A percentile compares a stretch with the other conserved stretches of the same genome.
Evolutionary conservation across 1,140 invertebrate species (phyloP).

Genomic region (Caenorhabditis briggsae): DNA sequence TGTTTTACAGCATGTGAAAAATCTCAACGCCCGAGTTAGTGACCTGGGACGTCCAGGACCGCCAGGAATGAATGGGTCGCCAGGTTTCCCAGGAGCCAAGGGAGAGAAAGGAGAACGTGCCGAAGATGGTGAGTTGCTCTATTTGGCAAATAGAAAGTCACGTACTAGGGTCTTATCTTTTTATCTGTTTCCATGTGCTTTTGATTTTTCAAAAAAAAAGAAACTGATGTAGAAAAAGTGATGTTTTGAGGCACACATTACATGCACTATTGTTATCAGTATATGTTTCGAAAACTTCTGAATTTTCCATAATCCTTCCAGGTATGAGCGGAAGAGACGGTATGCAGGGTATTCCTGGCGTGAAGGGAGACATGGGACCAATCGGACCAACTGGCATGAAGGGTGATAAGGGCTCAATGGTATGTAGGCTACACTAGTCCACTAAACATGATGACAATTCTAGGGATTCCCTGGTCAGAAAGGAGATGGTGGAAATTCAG

Average conservation of each 20-base stretch:
- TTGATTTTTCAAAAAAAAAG: background rate
- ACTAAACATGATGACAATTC: conserved; percentile 35
- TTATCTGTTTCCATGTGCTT: background rate
- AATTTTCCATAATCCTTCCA: background rate
- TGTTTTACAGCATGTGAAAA: conserved; percentile 65
- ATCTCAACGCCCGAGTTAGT: conserved; percentile 62
- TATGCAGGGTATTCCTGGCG: conserved; percentile 64
- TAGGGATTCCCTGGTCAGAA: conserved; percentile 67
- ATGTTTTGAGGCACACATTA: background rate
- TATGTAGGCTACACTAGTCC: background rate
- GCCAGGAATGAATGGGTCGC: conserved; percentile 61
- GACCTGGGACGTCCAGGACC: conserved; percentile 62
- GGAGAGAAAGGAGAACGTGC: conserved; percentile 61
- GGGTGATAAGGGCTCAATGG: conserved; percentile 64
- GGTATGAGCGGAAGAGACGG: conserved; percentile 66
- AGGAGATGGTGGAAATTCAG: conserved; percentile 63
- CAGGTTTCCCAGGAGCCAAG: conserved; percentile 62
- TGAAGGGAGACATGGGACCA: conserved; percentile 67
- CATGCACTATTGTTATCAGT: background rate
- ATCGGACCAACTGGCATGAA: conserved; percentile 66
- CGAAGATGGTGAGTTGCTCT: conserved; percentile 38
- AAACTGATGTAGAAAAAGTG: background rate
- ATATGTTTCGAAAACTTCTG: no score
- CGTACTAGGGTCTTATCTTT: background rate
- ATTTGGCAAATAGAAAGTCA: background rate